Evolutionary conservation across 2,113 vertebrate species (phyloP).

Genomic region (Xenotilapia flavipinnis): DNA sequence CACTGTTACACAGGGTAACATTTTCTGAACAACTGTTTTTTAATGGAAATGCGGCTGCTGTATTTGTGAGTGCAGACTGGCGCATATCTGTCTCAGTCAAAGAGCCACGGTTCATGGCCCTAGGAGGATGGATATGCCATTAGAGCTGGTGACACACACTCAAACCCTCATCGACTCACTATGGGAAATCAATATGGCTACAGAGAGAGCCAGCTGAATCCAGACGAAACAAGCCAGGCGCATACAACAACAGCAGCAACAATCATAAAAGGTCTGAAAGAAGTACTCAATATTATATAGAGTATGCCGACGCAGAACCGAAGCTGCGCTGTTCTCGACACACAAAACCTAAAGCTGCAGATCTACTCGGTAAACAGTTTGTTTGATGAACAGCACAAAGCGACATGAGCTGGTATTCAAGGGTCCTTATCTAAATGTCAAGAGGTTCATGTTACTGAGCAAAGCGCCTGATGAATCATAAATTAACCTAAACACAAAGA

Average conservation of each 20-base stretch:
- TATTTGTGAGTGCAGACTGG: slow-evolving; percentile 7
- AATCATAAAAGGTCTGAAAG: slow-evolving; percentile 26
- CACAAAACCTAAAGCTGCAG: neutral
- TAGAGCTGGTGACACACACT: slow-evolving; percentile 65
- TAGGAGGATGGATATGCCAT: slow-evolving; percentile 63
- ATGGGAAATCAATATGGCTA: slow-evolving; percentile 63
- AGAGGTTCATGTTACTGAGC: slow-evolving; percentile 5
- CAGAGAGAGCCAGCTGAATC: slow-evolving; percentile 56
- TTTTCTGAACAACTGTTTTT: neutral
- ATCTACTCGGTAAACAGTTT: neutral
- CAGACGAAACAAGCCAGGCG: slow-evolving; percentile 28
- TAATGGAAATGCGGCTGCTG: neutral
- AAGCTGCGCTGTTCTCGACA: neutral
- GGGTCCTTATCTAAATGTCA: slow-evolving; percentile 57
- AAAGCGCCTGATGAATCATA: slow-evolving; percentile 5
- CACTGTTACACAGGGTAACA: neutral
- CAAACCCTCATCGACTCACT: slow-evolving; percentile 63
- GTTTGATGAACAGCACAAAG: slow-evolving; percentile 16
- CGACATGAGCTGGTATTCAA: neutral
- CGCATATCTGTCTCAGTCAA: slow-evolving; percentile 32
- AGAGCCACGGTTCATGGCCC: slow-evolving; percentile 42
- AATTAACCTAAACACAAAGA: slow-evolving; percentile 10
- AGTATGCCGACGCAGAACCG: neutral
- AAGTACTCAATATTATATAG: slow-evolving; percentile 5
- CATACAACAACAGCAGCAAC: slow-evolving; percentile 26